Conservation (phyloP, 2,888 invertebrate genomes). For the Hirtodrosophila alboralis region DNA sequence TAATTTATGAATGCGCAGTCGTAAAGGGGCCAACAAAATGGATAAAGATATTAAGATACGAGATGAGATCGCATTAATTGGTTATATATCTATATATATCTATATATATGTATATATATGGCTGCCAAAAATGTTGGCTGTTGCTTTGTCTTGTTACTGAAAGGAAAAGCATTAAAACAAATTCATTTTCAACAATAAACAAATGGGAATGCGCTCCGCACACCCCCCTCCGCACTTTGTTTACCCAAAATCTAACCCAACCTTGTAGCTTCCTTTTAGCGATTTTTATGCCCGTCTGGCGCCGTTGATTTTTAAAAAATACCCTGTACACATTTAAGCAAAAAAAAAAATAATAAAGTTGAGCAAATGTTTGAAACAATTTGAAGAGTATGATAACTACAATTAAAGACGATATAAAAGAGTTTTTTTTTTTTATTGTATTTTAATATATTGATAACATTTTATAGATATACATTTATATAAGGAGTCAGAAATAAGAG, state of each 20-base stretch:
- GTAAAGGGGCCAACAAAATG: conserved; percentile 53
- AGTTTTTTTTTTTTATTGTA: too few relatives aligned
- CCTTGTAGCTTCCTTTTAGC: conserved; percentile 21
- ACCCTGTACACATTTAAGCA: too few relatives aligned
- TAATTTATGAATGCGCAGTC: conserved; percentile 63
- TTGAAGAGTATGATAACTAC: too few relatives aligned
- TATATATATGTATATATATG: conserved; percentile 31
- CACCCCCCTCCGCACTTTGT: not conserved
- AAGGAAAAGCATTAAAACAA: conserved; percentile 52
- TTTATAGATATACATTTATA: too few relatives aligned
- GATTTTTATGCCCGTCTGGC: conserved; percentile 71
- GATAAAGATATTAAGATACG: conserved; percentile 37
- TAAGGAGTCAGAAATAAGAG: too few relatives aligned
- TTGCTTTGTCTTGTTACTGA: conserved; percentile 32
- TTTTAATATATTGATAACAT: too few relatives aligned
- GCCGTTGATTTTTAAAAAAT: conserved; percentile 46
- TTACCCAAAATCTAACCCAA: not conserved
- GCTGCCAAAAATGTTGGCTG: conserved; percentile 35
- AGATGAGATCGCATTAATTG: conserved; percentile 57
- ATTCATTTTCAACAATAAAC: conserved; percentile 58
- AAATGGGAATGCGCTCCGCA: conserved; percentile 51
- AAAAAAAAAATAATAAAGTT: too few relatives aligned
- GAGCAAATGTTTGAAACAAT: too few relatives aligned
- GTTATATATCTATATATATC: conserved; percentile 27
- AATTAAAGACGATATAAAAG: too few relatives aligned